Conservation (phyloP, 2,113 vertebrate species). For the Grammomys surdaster region DNA sequence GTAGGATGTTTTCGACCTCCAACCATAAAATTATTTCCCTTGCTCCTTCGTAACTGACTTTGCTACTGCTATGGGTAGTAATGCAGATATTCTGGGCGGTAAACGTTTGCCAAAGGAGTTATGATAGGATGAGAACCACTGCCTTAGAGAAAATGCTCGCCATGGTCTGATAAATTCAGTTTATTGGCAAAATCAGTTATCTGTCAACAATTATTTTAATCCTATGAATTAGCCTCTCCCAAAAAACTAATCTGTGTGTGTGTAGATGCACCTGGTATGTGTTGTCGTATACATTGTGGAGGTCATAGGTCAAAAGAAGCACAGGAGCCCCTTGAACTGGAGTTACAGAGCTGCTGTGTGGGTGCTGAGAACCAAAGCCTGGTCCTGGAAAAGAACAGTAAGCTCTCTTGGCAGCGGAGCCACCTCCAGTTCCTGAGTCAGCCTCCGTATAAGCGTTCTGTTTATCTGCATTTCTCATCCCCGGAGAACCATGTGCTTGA, state of each 20-base stretch:
- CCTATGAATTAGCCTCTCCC: background rate
- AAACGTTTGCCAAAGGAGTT: background rate
- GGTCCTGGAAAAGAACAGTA: background rate
- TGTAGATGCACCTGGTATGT: background rate
- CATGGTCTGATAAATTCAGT: constrained; percentile 15
- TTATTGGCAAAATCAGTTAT: constrained; percentile 7
- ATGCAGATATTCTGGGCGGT: no score
- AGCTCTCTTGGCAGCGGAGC: background rate
- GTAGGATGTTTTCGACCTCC: background rate
- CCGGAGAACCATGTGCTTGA: background rate
- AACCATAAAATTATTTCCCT: background rate
- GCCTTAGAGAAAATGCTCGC: background rate
- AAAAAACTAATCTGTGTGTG: background rate
- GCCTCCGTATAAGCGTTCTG: background rate
- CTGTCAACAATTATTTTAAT: constrained; percentile 7
- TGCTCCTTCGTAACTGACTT: background rate
- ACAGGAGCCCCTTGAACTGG: background rate
- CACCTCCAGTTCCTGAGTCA: background rate
- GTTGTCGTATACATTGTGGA: background rate
- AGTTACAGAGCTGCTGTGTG: background rate
- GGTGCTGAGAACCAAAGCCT: background rate
- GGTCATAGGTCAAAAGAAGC: background rate
- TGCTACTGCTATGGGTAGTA: background rate
- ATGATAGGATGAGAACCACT: background rate
- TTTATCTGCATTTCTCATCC: constrained; percentile 1